phyloP scores from a whole-genome alignment of 2,113 vertebrate species.

The Cephalopholis sonnerati region DNA sequence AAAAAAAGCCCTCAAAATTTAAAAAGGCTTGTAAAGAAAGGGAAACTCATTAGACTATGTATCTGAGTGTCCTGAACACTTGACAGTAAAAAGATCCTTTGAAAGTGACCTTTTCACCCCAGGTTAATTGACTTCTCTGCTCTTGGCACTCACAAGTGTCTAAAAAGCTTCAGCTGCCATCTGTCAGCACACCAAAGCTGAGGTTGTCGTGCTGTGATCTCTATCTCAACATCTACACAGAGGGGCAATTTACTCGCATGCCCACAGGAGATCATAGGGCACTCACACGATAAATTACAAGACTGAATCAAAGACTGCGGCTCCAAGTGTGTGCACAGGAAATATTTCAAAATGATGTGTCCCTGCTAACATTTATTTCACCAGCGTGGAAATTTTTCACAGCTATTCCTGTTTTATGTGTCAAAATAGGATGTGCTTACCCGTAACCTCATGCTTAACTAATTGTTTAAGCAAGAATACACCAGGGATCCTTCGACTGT shows the following conservation, averaged over 20 bases:
- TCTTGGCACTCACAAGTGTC: slow-evolving; percentile 14
- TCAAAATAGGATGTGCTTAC: slow-evolving; percentile 51
- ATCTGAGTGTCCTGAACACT: not conserved
- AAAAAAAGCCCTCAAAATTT: too few species aligned
- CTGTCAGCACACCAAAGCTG: slow-evolving; percentile 48
- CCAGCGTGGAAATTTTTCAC: not conserved
- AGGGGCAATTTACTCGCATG: slow-evolving; percentile 58
- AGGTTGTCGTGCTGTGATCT: slow-evolving; percentile 61
- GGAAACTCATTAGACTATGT: not conserved
- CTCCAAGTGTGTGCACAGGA: slow-evolving; percentile 54
- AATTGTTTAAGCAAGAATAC: slow-evolving; percentile 17
- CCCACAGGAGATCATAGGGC: slow-evolving; percentile 68
- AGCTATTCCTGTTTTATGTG: slow-evolving; percentile 24
- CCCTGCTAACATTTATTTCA: slow-evolving; percentile 35
- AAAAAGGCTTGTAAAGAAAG: not conserved
- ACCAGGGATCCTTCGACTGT: not conserved
- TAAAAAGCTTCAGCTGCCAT: slow-evolving; percentile 18
- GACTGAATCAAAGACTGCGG: slow-evolving; percentile 43
- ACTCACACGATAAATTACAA: slow-evolving; percentile 52
- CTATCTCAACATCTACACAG: slow-evolving; percentile 66
- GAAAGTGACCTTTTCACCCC: slow-evolving; percentile 51
- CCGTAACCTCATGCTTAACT: not conserved
- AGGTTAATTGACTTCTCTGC: slow-evolving; percentile 44
- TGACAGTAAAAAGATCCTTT: slow-evolving; percentile 6
- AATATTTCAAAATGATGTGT: slow-evolving; percentile 48